A percentile compares a stretch with the other conserved stretches of the same genome.
Conservation (phyloP, 2,113 vertebrate genomes). For the Zosterops hypoxanthus region DNA sequence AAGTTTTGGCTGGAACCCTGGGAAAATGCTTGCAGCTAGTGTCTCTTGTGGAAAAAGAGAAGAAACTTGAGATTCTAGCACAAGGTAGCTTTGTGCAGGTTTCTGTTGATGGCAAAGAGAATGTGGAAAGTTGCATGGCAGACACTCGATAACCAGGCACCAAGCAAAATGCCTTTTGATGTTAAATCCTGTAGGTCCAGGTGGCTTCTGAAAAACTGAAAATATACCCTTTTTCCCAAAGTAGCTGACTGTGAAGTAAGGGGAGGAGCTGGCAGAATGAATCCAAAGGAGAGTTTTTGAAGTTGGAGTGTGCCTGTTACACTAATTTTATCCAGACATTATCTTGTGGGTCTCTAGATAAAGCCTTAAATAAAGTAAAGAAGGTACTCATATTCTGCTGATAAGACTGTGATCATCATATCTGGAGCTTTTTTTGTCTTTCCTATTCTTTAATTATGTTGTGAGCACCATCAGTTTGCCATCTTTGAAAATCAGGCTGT, state of each 20-base stretch:
- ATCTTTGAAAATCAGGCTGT: background rate
- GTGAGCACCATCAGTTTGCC: background rate
- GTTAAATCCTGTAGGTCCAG: slow-evolving; percentile 5
- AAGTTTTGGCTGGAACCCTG: slow-evolving; percentile 75
- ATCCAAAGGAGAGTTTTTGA: background rate
- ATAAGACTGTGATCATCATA: background rate
- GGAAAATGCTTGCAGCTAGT: slow-evolving; percentile 71
- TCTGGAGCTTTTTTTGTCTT: background rate
- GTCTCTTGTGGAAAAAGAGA: slow-evolving; percentile 58
- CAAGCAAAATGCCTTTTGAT: slow-evolving; percentile 17
- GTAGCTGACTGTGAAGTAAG: background rate
- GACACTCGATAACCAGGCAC: slow-evolving; percentile 43
- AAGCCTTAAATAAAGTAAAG: background rate
- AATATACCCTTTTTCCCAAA: background rate
- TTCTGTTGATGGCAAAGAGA: slow-evolving; percentile 48
- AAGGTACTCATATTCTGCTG: background rate
- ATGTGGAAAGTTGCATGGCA: slow-evolving; percentile 16
- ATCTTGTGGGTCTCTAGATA: background rate
- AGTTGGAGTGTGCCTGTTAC: background rate
- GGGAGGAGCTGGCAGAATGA: background rate
- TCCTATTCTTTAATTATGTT: background rate
- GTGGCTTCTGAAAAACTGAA: background rate
- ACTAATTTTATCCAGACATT: background rate
- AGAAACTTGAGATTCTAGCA: slow-evolving; percentile 71
- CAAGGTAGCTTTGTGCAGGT: slow-evolving; percentile 72